These are phyloP conservation scores for Heliornis fulica DNA, from an alignment of 2,113 vertebrate genomes.

Conservation along the genomic window DNA sequence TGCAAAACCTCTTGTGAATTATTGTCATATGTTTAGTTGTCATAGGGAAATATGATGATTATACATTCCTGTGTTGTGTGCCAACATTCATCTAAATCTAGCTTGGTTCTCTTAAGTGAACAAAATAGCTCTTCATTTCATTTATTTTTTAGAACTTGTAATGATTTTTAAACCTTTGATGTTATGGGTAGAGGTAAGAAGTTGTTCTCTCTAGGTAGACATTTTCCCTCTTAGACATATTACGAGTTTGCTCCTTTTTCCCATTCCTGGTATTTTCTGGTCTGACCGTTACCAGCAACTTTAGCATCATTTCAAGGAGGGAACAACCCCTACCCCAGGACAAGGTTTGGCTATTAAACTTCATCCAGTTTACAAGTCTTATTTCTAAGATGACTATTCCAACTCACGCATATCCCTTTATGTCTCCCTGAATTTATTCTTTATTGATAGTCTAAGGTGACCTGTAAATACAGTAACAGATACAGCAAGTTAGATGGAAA, in stretches of 20 bases:
- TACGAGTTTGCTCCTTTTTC: background rate
- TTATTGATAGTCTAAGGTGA: background rate
- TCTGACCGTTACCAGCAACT: background rate
- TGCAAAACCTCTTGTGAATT: background rate
- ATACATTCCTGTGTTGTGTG: background rate
- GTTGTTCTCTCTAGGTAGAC: background rate
- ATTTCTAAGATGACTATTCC: background rate
- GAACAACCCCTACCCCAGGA: background rate
- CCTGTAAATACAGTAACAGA: background rate
- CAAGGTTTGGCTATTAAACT: background rate
- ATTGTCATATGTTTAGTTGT: background rate
- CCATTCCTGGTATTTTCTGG: background rate
- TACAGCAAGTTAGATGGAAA: slow-evolving; percentile 5
- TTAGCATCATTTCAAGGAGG: background rate
- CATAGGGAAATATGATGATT: background rate
- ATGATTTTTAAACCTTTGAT: background rate
- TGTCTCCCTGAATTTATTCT: background rate
- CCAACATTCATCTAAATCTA: background rate
- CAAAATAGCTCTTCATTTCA: background rate
- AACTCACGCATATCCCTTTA: background rate
- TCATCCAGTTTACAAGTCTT: background rate
- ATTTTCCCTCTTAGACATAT: background rate
- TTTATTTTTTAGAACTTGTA: background rate
- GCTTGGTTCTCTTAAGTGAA: background rate
- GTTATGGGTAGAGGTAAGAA: background rate